Base-by-base conservation (phyloP, 2,888 invertebrate species). In the Scaptomyza tumidula region DNA sequence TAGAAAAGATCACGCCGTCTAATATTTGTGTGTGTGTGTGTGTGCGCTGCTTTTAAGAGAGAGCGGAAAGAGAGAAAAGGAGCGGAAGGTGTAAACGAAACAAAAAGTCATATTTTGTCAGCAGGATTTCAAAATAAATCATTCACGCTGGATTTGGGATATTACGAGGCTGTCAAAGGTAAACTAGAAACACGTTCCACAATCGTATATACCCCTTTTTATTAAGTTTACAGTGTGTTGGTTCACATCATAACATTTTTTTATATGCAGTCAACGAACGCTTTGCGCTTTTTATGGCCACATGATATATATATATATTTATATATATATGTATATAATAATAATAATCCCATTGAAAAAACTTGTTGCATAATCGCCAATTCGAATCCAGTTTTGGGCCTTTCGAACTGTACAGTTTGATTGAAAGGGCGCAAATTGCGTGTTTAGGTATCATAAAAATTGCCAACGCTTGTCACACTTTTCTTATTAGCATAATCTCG, bases 91-190 rank as follows among this genome's bases (percentile, higher is more conserved):
- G 64, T 48, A 57, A 78, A 68, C 52, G 73, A 76, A 76, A 60
- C 59, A 67, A 66, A 29, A 29, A 49, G 49, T 19, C 46, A 71
- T 54, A 55, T 74, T 65, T 70, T 68, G 46, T 67, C 52, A 53
- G 65, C 71, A 82, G 79, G 79, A 86, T 66, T 64, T 64, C 19
- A 66, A 79, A 70, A 75, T 79, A 90, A 90, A 88, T 79, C 89
- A 83, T 90, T 91, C 92, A 92, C 91, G 91, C 92, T 92, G 92
- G 92, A 92, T 92, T 92, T 92, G 78, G 92, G 92, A 92, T 92
- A 92, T 85, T 92, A 92, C 91, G 92, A 92, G 78, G 92, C 92
- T 90, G 92, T 92, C 69, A 92, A 91, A 91, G 91, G 92, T 92
- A 83, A n/a, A n/a, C n/a, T n/a, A n/a, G n/a, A n/a, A n/a, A n/a